A percentile compares a stretch with the other conserved stretches of the same genome.
phyloP scores from a whole-genome alignment of 2,888 invertebrate genomes.

The Ectemnius lituratus region DNA sequence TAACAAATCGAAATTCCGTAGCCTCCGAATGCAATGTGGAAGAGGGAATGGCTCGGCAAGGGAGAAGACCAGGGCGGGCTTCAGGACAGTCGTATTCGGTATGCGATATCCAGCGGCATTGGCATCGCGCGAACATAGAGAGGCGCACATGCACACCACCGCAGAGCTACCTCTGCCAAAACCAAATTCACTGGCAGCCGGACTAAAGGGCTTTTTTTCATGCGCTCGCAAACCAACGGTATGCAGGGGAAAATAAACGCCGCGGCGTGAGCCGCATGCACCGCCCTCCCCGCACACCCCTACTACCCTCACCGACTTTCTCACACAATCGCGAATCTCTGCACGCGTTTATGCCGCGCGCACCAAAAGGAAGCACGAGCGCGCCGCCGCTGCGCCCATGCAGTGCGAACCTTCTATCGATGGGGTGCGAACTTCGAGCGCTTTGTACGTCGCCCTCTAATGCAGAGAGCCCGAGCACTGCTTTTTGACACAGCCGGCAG shows the following conservation, averaged over 20 bases:
- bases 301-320: too few relatives aligned
- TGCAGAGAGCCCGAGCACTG: too few relatives aligned
- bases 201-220: constrained; percentile 58
- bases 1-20: constrained; percentile 59
- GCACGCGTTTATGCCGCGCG: constrained; percentile 12
- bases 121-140: background rate
- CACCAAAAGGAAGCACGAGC: background rate
- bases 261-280: constrained; percentile 37
- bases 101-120: constrained; percentile 43
- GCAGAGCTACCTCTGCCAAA: constrained; percentile 31
- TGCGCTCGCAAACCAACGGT: constrained; percentile 51
- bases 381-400: background rate
- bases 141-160: background rate
- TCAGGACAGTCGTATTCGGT: constrained; percentile 53
- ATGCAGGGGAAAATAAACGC: constrained; percentile 54
- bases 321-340: constrained; percentile 12
- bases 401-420: background rate
- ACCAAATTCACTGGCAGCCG: constrained; percentile 60
- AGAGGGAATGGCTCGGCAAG: constrained; percentile 31
- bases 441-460: constrained; percentile 1
- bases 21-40: constrained; percentile 43
- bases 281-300: background rate
- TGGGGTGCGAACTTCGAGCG: background rate
- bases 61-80: constrained; percentile 32
- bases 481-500: too few relatives aligned